A percentile compares a stretch with the other conserved stretches of the same genome.
phyloP scores from a whole-genome alignment of 2,797 vertebrate species.

The Scolopax rusticola region DNA sequence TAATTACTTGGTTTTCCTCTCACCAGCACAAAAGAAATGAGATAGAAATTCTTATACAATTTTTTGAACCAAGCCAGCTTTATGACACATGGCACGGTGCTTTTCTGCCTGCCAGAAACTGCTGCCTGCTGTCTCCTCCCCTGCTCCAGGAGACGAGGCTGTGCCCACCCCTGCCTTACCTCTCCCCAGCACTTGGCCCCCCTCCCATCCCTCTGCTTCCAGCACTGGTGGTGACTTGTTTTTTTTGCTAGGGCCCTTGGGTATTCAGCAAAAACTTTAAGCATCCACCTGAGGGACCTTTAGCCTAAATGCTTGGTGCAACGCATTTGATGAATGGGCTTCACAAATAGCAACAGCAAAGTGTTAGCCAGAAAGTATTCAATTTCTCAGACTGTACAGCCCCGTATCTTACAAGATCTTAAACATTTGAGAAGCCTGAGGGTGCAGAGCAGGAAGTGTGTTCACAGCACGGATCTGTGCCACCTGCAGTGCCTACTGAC shows the following conservation, averaged over 20 bases:
- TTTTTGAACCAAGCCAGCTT: background rate
- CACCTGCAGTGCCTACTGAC: background rate
- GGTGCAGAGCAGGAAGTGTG: background rate
- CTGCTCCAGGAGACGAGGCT: background rate
- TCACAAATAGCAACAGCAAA: background rate
- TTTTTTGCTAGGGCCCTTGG: background rate
- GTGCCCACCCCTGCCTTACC: background rate
- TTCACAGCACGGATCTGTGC: background rate
- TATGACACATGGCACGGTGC: background rate
- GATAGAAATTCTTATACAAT: background rate
- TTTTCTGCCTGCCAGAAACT: background rate
- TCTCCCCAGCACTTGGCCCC: background rate
- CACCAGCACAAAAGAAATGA: background rate
- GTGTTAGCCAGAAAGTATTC: background rate
- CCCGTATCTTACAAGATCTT: background rate
- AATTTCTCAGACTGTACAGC: background rate
- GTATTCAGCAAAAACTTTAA: background rate
- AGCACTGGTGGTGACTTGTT: background rate
- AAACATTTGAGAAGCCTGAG: background rate
- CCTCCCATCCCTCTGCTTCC: background rate
- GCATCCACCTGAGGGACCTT: rapidly evolving
- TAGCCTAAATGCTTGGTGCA: background rate
- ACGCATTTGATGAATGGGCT: background rate
- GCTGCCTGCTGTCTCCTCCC: background rate
- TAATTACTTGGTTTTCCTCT: background rate